These are phyloP conservation scores for Bujurquina vittata DNA, from an alignment of 2,113 vertebrate species.

Conservation along the genomic window DNA sequence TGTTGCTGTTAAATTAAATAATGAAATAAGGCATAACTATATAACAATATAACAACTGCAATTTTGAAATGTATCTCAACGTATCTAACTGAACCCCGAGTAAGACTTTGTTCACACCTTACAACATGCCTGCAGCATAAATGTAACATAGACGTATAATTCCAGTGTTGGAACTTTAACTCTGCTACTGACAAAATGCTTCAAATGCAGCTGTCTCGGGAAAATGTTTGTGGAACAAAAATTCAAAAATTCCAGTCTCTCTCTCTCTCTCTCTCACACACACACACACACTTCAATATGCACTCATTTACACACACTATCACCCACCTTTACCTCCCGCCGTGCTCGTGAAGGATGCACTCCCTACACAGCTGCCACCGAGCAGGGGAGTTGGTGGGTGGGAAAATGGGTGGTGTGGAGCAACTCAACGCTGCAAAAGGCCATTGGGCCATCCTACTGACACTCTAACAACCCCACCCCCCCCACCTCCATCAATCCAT, in stretches of 20 bases:
- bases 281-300: conserved; percentile 11
- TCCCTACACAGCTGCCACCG: conserved; percentile 60
- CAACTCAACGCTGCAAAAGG: conserved; percentile 52
- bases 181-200: background rate
- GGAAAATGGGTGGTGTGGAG: conserved; percentile 36
- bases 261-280: background rate
- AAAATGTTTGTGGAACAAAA: conserved; percentile 45
- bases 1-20: background rate
- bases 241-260: conserved; percentile 30
- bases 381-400: conserved; percentile 38
- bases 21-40: background rate
- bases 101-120: background rate
- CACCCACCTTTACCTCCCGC: conserved; percentile 41
- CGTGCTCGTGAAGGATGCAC: conserved; percentile 53
- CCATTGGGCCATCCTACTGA: conserved; percentile 31
- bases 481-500: conserved; percentile 25
- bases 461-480: conserved; percentile 27
- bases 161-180: background rate
- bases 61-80: background rate
- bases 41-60: background rate
- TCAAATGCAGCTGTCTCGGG: conserved; percentile 3
- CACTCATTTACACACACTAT: conserved; percentile 32
- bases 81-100: background rate
- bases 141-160: background rate
- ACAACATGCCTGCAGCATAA: background rate